phyloP scores from a whole-genome alignment of 2,797 vertebrate species.

The Sphenopsis melanotis region DNA sequence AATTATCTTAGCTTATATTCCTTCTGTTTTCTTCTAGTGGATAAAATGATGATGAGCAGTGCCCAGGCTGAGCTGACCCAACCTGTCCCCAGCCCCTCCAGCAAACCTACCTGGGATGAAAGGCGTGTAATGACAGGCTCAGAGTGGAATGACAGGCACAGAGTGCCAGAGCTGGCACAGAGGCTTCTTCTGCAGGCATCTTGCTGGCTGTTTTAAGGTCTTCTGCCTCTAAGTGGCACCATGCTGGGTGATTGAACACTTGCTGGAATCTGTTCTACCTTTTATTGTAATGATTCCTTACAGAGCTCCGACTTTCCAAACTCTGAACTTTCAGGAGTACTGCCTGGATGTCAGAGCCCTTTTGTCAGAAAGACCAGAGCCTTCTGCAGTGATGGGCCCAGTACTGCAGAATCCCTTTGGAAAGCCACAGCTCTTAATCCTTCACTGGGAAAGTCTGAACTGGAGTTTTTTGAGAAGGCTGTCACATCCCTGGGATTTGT shows the following conservation, averaged over 20 bases:
- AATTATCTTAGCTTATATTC: neutral
- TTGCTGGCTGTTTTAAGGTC: constrained; percentile 14
- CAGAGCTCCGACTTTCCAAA: constrained; percentile 15
- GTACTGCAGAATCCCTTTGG: constrained; percentile 34
- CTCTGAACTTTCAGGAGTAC: neutral
- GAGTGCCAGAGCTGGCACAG: neutral
- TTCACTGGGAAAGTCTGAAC: neutral
- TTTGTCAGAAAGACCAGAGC: constrained; percentile 29
- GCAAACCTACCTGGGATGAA: neutral
- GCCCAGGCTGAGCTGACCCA: neutral
- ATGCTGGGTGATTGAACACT: constrained; percentile 28
- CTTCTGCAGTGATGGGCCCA: constrained; percentile 24
- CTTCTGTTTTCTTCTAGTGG: neutral
- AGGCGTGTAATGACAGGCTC: neutral
- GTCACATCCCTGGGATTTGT: neutral
- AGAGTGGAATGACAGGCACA: neutral
- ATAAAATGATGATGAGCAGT: neutral
- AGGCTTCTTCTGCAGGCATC: constrained; percentile 23
- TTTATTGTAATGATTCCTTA: constrained; percentile 48
- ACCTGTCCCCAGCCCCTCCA: neutral
- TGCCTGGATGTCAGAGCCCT: constrained; percentile 8
- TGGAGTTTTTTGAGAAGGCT: neutral
- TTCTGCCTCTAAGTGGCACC: constrained; percentile 18
- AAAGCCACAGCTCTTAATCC: constrained; percentile 32
- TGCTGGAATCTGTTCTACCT: constrained; percentile 34